Conservation (phyloP, 2,888 invertebrate species). For the Dynastes maya region DNA sequence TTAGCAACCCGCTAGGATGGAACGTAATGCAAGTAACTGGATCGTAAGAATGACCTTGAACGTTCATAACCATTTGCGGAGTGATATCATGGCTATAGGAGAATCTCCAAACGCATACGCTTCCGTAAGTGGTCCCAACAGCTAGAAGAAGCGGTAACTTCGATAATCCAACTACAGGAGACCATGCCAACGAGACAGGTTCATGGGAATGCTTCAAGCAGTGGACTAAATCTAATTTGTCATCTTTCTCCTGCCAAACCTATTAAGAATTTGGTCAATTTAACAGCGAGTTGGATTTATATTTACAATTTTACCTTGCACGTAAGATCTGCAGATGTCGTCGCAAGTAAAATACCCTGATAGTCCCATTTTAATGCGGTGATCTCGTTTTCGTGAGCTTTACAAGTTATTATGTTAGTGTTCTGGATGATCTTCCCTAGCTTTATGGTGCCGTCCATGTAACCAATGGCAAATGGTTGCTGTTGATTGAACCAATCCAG, state of each 20-base stretch:
- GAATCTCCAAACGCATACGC: slow-evolving; percentile 71
- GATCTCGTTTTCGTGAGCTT: slow-evolving; percentile 69
- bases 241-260: slow-evolving; percentile 70
- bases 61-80: slow-evolving; percentile 67
- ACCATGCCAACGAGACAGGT: slow-evolving; percentile 73
- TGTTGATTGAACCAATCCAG: slow-evolving; percentile 75
- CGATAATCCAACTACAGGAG: slow-evolving; percentile 70
- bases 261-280: slow-evolving; percentile 57
- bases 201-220: slow-evolving; percentile 70
- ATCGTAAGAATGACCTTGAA: slow-evolving; percentile 73
- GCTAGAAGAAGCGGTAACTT: slow-evolving; percentile 69
- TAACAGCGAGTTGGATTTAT: neutral
- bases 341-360: slow-evolving; percentile 71
- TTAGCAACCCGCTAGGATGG: slow-evolving; percentile 71
- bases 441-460: slow-evolving; percentile 73
- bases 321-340: slow-evolving; percentile 70
- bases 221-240: slow-evolving; percentile 68
- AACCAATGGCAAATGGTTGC: slow-evolving; percentile 73
- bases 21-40: slow-evolving; percentile 72
- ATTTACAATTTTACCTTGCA: slow-evolving; percentile 55
- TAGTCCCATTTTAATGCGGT: slow-evolving; percentile 71
- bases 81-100: slow-evolving; percentile 61
- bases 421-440: slow-evolving; percentile 67
- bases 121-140: slow-evolving; percentile 73
- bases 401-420: slow-evolving; percentile 64